Evolutionary conservation across 2,888 invertebrate species (phyloP).

Genomic region (Catocala fraxini): DNA sequence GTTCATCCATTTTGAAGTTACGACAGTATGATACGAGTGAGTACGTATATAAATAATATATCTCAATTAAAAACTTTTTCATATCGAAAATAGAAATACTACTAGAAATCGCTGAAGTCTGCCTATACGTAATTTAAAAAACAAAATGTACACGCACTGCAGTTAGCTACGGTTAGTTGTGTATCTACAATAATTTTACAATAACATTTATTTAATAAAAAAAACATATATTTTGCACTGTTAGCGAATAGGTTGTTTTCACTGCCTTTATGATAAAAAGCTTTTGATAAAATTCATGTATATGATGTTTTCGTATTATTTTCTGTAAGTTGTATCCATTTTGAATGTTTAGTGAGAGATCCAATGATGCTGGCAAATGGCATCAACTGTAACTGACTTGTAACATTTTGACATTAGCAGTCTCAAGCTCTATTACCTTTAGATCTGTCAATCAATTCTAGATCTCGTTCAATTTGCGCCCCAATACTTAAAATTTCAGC

Average conservation of each 20-base stretch:
- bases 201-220: conserved; percentile 27
- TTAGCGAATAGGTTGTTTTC: conserved; percentile 51
- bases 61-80: neutral
- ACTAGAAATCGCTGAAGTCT: conserved; percentile 30
- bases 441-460: no score
- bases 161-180: conserved; percentile 39
- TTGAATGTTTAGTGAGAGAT: neutral
- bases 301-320: neutral
- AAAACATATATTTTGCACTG: conserved; percentile 48
- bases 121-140: conserved; percentile 19
- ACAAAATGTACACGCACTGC: conserved; percentile 37
- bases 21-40: no score
- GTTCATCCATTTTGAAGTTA: no score
- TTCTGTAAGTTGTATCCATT: conserved; percentile 25
- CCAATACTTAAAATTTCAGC: no score
- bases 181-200: conserved; percentile 37
- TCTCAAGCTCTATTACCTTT: no score
- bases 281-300: conserved; percentile 27
- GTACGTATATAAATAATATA: no score
- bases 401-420: no score
- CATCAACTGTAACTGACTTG: no score
- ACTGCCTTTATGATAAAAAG: conserved; percentile 37
- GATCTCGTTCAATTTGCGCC: no score
- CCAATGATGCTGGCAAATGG: no score
- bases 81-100: neutral